Evolutionary conservation across 2,113 vertebrate genomes (phyloP).

Genomic region (Urocolius indicus): DNA sequence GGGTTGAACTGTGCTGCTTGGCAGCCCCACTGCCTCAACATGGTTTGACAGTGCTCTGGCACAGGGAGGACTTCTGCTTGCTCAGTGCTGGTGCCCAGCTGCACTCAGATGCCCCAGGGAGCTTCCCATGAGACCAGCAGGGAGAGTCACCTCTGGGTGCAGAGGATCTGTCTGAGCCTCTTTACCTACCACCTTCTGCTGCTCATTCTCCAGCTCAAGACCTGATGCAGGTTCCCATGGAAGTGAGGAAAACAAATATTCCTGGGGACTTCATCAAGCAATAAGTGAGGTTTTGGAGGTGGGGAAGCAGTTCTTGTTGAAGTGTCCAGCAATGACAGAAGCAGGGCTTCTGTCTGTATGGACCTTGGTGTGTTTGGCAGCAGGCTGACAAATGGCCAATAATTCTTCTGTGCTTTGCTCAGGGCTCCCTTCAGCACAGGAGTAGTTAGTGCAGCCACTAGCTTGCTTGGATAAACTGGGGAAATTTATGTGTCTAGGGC

Average conservation of each 20-base stretch:
- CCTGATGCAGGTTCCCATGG: neutral
- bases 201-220: neutral
- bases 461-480: neutral
- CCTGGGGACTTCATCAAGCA: neutral
- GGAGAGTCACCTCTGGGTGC: neutral
- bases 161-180: neutral
- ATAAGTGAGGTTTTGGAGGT: neutral
- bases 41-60: neutral
- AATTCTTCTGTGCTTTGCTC: neutral
- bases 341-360: neutral
- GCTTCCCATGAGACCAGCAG: fast-evolving
- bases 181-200: neutral
- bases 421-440: neutral
- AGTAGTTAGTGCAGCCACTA: neutral
- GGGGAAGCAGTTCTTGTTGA: neutral
- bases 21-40: neutral
- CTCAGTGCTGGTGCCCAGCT: neutral
- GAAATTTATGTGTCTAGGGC: neutral
- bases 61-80: neutral
- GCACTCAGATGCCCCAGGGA: fast-evolving
- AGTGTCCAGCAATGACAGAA: neutral
- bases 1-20: neutral
- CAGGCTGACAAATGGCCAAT: neutral
- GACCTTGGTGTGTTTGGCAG: neutral
- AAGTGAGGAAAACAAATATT: neutral